phyloP scores from a whole-genome alignment of 2,797 vertebrate species.

The Meda fulgida region DNA sequence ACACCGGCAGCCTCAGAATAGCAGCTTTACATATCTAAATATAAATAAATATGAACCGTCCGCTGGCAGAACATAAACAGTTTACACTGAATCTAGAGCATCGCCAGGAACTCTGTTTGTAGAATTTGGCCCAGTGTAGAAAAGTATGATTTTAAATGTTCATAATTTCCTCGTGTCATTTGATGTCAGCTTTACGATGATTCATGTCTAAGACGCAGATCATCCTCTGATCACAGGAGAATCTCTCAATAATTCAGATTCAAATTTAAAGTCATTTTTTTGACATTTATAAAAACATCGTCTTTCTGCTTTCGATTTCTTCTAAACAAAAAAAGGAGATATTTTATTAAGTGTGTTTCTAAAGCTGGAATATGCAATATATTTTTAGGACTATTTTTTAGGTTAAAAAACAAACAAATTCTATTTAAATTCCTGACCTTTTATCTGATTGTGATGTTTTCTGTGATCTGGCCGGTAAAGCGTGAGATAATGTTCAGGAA shows the following conservation, averaged over 20 bases:
- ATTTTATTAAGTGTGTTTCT: conserved; percentile 81
- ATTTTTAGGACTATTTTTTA: conserved; percentile 82
- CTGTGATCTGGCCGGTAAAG: too few relatives aligned
- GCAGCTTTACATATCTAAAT: too few relatives aligned
- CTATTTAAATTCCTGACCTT: conserved; percentile 54
- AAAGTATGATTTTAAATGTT: neutral
- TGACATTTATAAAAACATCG: conserved; percentile 8
- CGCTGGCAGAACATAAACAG: too few relatives aligned
- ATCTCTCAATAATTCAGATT: neutral
- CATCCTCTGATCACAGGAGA: neutral
- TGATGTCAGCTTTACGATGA: neutral
- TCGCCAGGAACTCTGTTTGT: too few relatives aligned
- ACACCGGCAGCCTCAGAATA: too few relatives aligned
- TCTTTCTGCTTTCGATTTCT: conserved; percentile 72
- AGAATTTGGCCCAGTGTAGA: neutral
- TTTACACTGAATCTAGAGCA: too few relatives aligned
- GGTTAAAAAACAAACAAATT: neutral
- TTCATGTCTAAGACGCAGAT: neutral
- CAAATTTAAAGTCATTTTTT: conserved; percentile 11
- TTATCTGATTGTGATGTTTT: neutral
- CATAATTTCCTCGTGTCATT: neutral
- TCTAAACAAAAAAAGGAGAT: conserved; percentile 69
- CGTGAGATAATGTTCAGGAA: conserved; percentile 66
- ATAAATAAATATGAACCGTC: neutral
- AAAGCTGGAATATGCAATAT: conserved; percentile 80